Evolutionary conservation across 2,888 invertebrate genomes (phyloP).

Genomic region (Eutolmus rufibarbis): DNA sequence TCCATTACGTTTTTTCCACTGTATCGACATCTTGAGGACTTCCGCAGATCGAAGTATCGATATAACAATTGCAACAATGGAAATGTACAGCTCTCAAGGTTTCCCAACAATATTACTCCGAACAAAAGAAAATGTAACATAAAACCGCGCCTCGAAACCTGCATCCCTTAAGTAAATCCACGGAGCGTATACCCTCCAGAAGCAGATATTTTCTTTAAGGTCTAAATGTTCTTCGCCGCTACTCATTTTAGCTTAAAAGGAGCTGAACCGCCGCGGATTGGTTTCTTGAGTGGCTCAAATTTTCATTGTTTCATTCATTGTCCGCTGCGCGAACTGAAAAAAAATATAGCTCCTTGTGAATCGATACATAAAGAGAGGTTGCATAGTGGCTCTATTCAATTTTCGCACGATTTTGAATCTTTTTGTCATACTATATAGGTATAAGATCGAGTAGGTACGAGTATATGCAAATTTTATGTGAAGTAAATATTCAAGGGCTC

Average conservation of each 20-base stretch:
- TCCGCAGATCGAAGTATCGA: background rate
- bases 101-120: slow-evolving; percentile 2
- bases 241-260: background rate
- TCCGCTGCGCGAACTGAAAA: background rate
- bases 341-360: background rate
- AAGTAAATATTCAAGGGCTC: background rate
- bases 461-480: background rate
- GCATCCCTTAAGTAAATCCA: background rate
- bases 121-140: slow-evolving; percentile 27
- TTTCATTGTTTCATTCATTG: slow-evolving; percentile 26
- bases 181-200: background rate
- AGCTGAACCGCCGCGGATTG: slow-evolving; percentile 5
- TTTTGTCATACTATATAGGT: background rate
- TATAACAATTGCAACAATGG: background rate
- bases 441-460: background rate
- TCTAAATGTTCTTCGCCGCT: background rate
- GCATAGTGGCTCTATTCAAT: background rate
- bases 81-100: background rate
- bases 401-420: background rate
- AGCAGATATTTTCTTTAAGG: background rate
- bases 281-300: slow-evolving; percentile 35
- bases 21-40: background rate
- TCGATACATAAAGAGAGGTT: background rate
- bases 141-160: slow-evolving; percentile 4
- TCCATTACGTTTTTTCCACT: background rate